Base-by-base conservation (phyloP, 1,140 invertebrate genomes). In the Drosophila bocqueti region DNA sequence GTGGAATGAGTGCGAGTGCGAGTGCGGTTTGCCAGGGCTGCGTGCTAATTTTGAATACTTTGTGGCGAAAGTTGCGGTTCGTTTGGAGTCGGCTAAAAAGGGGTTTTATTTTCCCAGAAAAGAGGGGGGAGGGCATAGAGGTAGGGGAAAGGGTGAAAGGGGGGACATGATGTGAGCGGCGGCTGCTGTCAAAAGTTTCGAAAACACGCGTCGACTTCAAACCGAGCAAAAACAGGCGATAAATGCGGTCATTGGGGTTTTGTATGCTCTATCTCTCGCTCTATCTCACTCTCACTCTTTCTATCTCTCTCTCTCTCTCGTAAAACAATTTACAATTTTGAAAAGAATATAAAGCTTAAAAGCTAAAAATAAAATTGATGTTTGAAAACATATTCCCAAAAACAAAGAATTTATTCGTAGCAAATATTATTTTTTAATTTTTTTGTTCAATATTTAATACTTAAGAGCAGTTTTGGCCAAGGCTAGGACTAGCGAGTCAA, bases 11-110 rank as follows among this genome's bases (percentile, higher is more conserved):
- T 34, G 21, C 15, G 26, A 31, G 43, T 26, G 24, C 16, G 50
- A 29, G 43, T 73, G 69, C 8, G 81, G 76, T 45, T 62, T 79
- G 46, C 66, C 76, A 55, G 69, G 26, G 46, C 58, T 71, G 64
- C 69, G 73, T 76, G 73, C 73, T 76, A 80, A 75, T 80, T 84
- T 82, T 72, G 57, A 82, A 82, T 82, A 83, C 80, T 77, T 75
- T 82, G 80, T 52, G 79, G 79, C 47, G 61, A 59, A 52, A 18
- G 43, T 61, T 77, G 55, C 52, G 46, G 43, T 57, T 47, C 40
- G 34, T 21, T 47, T 47, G 59, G 43, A 61, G 43, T 61, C 9
- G 59, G 24, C 26, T 49, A 49, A 49, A 47, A 47, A 16, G 38
- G 26, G 58, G 40, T 57, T 57, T 40, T 57, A 58, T 63, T 63